Conservation (phyloP, 2,797 vertebrate genomes). For the Falco peregrinus region DNA sequence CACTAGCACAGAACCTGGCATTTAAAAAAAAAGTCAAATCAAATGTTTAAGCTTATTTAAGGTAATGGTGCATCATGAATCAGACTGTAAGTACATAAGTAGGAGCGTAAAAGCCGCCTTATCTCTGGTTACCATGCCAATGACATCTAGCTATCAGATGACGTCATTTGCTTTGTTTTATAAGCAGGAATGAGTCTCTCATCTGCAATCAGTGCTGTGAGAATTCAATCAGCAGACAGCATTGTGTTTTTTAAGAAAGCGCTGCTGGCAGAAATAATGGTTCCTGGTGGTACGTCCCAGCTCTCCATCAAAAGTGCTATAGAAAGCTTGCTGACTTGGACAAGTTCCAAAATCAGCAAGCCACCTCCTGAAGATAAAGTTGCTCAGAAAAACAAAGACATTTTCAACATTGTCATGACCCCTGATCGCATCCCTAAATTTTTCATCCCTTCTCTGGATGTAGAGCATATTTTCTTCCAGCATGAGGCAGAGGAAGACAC, state of each 20-base stretch:
- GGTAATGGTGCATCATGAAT: slow-evolving; percentile 46
- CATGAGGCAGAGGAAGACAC: neutral
- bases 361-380: slow-evolving; percentile 12
- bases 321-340: slow-evolving; percentile 63
- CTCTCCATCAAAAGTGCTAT: slow-evolving; percentile 49
- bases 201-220: slow-evolving; percentile 35
- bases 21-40: slow-evolving; percentile 44
- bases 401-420: slow-evolving; percentile 71
- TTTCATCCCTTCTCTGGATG: slow-evolving; percentile 66
- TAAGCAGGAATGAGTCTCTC: slow-evolving; percentile 51
- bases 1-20: neutral
- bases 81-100: slow-evolving; percentile 22
- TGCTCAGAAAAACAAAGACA: slow-evolving; percentile 42
- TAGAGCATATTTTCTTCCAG: slow-evolving; percentile 31
- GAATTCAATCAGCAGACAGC: slow-evolving; percentile 26
- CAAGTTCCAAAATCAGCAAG: slow-evolving; percentile 34
- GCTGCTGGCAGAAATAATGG: slow-evolving; percentile 35
- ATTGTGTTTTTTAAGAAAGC: neutral
- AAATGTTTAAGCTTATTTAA: slow-evolving; percentile 46
- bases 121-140: slow-evolving; percentile 74
- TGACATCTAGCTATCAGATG: slow-evolving; percentile 51
- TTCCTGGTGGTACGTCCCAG: slow-evolving; percentile 19
- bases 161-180: slow-evolving; percentile 60
- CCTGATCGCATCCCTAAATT: slow-evolving; percentile 73
- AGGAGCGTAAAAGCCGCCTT: slow-evolving; percentile 53